These are phyloP conservation scores for Magallana angulata DNA, from an alignment of 1,140 invertebrate genomes.

Conservation along the genomic window DNA sequence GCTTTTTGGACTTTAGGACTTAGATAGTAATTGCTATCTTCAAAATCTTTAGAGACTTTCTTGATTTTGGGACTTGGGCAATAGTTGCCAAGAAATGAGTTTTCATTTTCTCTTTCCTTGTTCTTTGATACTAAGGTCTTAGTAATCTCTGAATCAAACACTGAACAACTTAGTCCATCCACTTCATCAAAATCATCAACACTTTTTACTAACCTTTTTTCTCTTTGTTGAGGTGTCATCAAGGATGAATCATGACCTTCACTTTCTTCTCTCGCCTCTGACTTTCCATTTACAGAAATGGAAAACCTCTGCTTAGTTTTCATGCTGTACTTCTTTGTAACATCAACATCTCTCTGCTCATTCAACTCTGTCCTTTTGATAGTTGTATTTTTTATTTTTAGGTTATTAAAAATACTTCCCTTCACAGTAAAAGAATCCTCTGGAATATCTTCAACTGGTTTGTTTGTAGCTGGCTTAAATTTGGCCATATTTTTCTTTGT, in stretches of 20 bases:
- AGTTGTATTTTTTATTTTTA: slow-evolving; percentile 6
- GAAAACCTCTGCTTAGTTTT: slow-evolving; percentile 52
- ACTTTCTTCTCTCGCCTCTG: background rate
- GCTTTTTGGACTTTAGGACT: background rate
- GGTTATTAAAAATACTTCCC: background rate
- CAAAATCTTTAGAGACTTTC: background rate
- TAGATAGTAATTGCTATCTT: background rate
- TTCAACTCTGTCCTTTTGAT: background rate
- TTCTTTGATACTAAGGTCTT: background rate
- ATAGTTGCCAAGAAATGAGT: background rate
- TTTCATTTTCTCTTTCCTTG: background rate
- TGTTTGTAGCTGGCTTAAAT: background rate
- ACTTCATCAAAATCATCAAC: slow-evolving; percentile 49
- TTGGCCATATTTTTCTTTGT: background rate
- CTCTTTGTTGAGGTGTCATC: background rate
- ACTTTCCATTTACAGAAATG: slow-evolving; percentile 16
- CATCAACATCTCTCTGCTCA: slow-evolving; percentile 41
- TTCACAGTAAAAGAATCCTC: background rate
- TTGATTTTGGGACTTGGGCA: background rate
- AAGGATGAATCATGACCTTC: background rate
- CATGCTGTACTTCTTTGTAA: slow-evolving; percentile 52
- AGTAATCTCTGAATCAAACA: slow-evolving; percentile 43
- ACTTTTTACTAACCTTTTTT: background rate
- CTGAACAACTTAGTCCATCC: slow-evolving; percentile 47
- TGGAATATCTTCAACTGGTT: background rate